phyloP scores from a whole-genome alignment of 2,888 invertebrate species.

The Congeria kusceri region DNA sequence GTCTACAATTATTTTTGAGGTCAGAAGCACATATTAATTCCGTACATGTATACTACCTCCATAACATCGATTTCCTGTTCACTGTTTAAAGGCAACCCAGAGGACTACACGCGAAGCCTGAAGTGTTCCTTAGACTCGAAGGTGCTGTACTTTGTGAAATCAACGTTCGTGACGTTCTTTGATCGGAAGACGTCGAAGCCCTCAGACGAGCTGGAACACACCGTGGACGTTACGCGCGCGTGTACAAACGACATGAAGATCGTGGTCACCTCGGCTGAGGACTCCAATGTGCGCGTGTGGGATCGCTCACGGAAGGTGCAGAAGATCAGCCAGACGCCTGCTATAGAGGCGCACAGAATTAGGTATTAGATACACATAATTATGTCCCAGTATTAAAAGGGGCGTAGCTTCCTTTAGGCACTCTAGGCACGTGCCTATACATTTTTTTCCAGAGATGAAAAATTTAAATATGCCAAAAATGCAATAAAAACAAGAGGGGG shows the following conservation, averaged over 20 bases:
- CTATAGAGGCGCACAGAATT: conserved; percentile 43
- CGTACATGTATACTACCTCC: too few relatives aligned
- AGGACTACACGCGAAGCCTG: conserved; percentile 54
- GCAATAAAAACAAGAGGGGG: too few relatives aligned
- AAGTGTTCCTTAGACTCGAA: conserved; percentile 63
- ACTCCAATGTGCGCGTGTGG: conserved; percentile 76
- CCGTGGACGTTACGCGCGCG: conserved; percentile 51
- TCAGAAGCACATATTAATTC: too few relatives aligned
- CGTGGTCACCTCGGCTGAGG: conserved; percentile 70
- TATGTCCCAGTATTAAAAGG: too few relatives aligned
- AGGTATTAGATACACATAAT: conserved; percentile 42
- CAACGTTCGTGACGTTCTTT: conserved; percentile 45
- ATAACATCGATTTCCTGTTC: too few relatives aligned
- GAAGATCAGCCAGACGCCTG: conserved; percentile 53
- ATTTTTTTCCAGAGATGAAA: too few relatives aligned
- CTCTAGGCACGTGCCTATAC: too few relatives aligned
- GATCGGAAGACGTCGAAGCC: conserved; percentile 52
- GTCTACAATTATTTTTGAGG: too few relatives aligned
- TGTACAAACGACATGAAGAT: conserved; percentile 62
- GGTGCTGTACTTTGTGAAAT: conserved; percentile 61
- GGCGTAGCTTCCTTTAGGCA: too few relatives aligned
- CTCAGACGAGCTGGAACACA: conserved; percentile 59
- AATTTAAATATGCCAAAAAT: too few relatives aligned
- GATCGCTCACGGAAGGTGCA: conserved; percentile 61
- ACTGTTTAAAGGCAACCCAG: conserved; percentile 53